These are phyloP conservation scores for Drosophila nigritarsus DNA, from an alignment of 2,888 invertebrate genomes.

Conservation along the genomic window DNA sequence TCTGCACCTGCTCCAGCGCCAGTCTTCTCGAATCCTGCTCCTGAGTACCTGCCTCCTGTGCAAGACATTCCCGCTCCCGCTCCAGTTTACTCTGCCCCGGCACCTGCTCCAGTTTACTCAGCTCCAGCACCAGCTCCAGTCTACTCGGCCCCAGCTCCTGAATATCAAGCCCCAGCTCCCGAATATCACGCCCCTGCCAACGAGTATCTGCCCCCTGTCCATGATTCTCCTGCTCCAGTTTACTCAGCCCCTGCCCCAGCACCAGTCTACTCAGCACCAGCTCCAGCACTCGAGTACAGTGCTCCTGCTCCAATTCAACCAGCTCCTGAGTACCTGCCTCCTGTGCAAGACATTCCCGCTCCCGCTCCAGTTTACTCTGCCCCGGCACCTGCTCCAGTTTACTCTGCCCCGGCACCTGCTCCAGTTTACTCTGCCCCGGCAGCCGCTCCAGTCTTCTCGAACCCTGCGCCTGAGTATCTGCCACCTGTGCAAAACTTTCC, in stretches of 20 bases:
- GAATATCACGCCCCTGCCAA: constrained; percentile 37
- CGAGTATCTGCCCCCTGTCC: constrained; percentile 18
- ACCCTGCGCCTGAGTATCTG: constrained; percentile 12
- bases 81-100: constrained; percentile 51
- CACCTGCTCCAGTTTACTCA: constrained; percentile 46
- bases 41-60: constrained; percentile 43
- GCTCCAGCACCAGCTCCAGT: constrained; percentile 48
- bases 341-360: constrained; percentile 43
- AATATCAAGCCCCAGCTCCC: constrained; percentile 29
- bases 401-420: constrained; percentile 44
- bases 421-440: constrained; percentile 43
- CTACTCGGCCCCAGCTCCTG: constrained; percentile 56
- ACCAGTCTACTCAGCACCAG: constrained; percentile 41
- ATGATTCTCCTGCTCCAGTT: constrained; percentile 27
- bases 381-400: constrained; percentile 45
- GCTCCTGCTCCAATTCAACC: constrained; percentile 43
- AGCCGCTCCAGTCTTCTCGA: constrained; percentile 21
- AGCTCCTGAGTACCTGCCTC: constrained; percentile 52
- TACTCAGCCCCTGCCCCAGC: constrained; percentile 51
- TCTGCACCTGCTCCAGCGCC: constrained; percentile 41
- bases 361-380: constrained; percentile 45
- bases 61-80: constrained; percentile 27
- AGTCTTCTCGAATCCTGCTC: constrained; percentile 34
- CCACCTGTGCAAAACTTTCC: constrained; percentile 21
- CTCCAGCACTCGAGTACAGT: constrained; percentile 28